Evolutionary conservation across 1,140 invertebrate genomes (phyloP), one percentile per base, ranked within the genome.

Genomic region (Lysiphlebus fabarum): DNA sequence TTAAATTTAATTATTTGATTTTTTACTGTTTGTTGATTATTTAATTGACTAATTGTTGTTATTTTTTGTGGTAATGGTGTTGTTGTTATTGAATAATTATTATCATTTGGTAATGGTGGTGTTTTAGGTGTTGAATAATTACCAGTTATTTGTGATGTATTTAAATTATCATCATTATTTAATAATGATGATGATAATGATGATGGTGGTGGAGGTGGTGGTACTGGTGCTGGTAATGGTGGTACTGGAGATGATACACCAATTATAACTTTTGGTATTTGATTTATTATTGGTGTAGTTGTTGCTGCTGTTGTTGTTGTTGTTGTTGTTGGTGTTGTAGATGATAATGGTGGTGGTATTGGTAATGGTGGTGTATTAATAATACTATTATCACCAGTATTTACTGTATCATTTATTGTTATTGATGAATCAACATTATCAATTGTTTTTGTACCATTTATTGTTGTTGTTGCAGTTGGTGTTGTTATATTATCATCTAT

Each of bases 371-470:
- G 77, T 0, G 77, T 79, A 26, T 26, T 26, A 26, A 26, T 0
- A 26, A 26, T 4, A 26, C 17, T 1, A 26, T 26, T 26, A 26
- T 26, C 17, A 26, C 17, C 17, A 26, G 2, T 26, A 38, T 70
- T 73, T 7, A 64, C 65, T 0, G 67, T 60, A 8, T 62, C 10
- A 2, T 43, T 64, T 6, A 71, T 72, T 8, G 70, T 67, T 2
- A 53, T 45, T 38, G 45, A 54, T 6, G 43, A 55, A 12, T 69
- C 84, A 43, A 82, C 75, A 37, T 85, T 68, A 55, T 85, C 83
- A 12, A 82, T 65, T 17, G 65, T 67, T 59, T 75, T 78, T 10
- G 71, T 72, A 42, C 78, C 77, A 42, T 77, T 75, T 42, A 68
- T 75, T 55, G 74, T 64, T 61, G 17, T 26, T 26, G 17, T 4